Evolutionary conservation across 2,888 invertebrate species (phyloP), one percentile per base, ranked within the genome.

Genomic region (Hetaerina titia): DNA sequence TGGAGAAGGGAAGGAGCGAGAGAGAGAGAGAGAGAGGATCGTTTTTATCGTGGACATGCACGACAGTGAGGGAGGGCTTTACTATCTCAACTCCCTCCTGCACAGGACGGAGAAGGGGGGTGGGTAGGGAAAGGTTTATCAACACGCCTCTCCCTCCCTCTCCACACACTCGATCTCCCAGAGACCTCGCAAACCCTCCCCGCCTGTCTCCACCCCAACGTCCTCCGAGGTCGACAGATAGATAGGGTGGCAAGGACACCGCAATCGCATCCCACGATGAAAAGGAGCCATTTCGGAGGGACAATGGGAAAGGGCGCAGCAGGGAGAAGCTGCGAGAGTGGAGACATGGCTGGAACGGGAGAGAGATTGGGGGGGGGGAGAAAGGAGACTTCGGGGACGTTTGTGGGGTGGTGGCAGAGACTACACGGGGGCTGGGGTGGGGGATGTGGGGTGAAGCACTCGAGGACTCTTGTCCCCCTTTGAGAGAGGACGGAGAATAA

Each of bases 31-130:
- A 45, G n/a, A 57, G n/a, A 19, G 57, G 89, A 57, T 57, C 89
- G 57, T n/a, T 56, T 89, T 89, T 58, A 58, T 89, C 22, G 56
- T 22, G 89, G n/a, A 89, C 57, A 57, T n/a, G 22, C 58, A n/a
- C 22, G 90, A 64, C 31, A 64, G 90, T 60, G 64, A 56, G 64
- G 45, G 56, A 64, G 88, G 45, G 90, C 63, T 90, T 90, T 31
- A 31, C 25, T 60, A 60, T 58, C 60, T 60, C 89, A 60, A 63
- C 90, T 90, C 63, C 90, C 90, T 63, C 90, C 4, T 6, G 63
- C 19, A 45, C 5, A 45, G 31, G 64, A 64, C 45, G 45, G 64
- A 60, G 90, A 90, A 64, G 63, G 64, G n/a, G 90, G 58, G 58
- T 57, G 57, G 64, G 22, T 15, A 4, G 69, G 81, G 81, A 81